These are phyloP conservation scores for Pterocles burchelli DNA, from an alignment of 2,113 vertebrate species.

Conservation along the genomic window DNA sequence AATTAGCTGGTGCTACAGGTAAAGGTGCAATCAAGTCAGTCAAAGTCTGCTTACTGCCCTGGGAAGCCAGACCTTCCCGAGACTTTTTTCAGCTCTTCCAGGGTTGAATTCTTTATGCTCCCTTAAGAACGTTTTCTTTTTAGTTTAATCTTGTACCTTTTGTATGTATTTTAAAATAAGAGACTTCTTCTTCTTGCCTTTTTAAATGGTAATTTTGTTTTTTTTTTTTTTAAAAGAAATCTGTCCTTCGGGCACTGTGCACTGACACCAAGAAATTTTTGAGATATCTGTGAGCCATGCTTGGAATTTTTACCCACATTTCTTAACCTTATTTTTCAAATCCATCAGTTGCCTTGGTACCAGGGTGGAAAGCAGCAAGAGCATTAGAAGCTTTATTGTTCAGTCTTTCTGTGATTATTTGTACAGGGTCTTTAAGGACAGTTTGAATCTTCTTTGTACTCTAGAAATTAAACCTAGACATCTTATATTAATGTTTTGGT, in stretches of 20 bases:
- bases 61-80: background rate
- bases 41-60: background rate
- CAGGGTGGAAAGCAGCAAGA: background rate
- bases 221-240: background rate
- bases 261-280: background rate
- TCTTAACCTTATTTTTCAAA: background rate
- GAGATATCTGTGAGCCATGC: background rate
- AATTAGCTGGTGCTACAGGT: background rate
- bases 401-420: background rate
- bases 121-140: background rate
- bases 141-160: background rate
- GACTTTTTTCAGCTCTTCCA: background rate
- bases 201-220: background rate
- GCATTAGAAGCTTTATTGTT: background rate
- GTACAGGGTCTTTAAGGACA: background rate
- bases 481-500: background rate
- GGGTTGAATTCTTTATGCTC: background rate
- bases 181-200: background rate
- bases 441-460: background rate
- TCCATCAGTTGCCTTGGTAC: background rate
- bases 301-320: background rate
- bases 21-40: background rate
- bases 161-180: background rate
- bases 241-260: background rate
- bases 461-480: background rate